Conservation (phyloP, 1,140 invertebrate genomes). For the Lepeophtheirus salmonis region DNA sequence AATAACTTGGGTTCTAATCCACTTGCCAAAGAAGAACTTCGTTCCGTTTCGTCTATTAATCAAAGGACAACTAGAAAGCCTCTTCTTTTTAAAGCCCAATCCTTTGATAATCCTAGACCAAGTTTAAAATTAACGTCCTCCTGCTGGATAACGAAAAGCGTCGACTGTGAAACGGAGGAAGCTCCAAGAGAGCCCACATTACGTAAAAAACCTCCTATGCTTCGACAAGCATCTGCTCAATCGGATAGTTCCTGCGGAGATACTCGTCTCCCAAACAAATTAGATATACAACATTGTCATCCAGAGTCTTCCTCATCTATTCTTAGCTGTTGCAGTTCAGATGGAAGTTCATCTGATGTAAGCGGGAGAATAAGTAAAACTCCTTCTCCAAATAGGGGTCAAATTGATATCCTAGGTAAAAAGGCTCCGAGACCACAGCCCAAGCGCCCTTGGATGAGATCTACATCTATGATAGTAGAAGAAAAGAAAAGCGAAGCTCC, state of each 20-base stretch:
- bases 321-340: not conserved
- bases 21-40: not conserved
- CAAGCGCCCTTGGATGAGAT: not conserved
- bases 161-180: not conserved
- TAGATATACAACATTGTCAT: not conserved
- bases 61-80: too few species aligned
- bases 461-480: not conserved
- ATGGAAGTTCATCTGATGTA: not conserved
- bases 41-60: too few species aligned
- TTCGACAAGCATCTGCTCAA: not conserved
- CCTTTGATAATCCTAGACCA: not conserved
- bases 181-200: not conserved
- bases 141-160: not conserved
- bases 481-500: not conserved
- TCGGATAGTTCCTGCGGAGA: not conserved
- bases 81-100: not conserved
- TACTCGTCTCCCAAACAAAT: not conserved
- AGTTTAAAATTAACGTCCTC: not conserved
- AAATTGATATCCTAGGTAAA: not conserved
- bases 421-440: not conserved
- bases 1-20: too few species aligned
- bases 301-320: not conserved
- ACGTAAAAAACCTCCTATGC: not conserved
- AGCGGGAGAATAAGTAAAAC: not conserved
- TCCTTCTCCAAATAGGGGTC: not conserved